Evolutionary conservation across 2,888 invertebrate genomes (phyloP), one percentile per base, ranked within the genome.

Genomic region (Brassicogethes aeneus): DNA sequence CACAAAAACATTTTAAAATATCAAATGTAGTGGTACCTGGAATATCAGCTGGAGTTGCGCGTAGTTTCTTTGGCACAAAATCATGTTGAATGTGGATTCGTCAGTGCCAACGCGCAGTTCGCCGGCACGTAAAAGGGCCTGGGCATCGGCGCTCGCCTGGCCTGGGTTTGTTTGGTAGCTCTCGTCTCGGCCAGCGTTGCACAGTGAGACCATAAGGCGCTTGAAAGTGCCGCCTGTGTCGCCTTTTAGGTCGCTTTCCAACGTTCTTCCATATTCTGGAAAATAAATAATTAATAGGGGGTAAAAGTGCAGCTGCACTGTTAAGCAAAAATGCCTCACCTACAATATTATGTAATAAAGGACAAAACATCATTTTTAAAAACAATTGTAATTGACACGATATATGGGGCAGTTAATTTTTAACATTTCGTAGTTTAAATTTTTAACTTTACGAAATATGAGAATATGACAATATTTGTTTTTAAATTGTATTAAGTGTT

Each of bases 161-260:
- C 72, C 74, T 31, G 74, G 76, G 66, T 94, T 83, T 3, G 80
- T 75, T 10, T 79, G 74, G 60, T 81, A 80, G 51, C 81, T 81
- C 69, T 95, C 95, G 62, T 88, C 80, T 53, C 92, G 73, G 59
- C 82, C 82, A 33, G 83, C 86, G 74, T 79, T 81, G 57, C 84
- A 84, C 12, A 92, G 66, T 16, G 94, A 89, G 15, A 91, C 84
- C 71, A 96, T 79, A 32, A 96, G 73, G 40, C 93, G 78, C 65
- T 87, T 85, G 71, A 96, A 95, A 61, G 84, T 84, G 10, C 95
- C 95, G 36, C 89, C 89, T 2, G 94, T 94, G 64, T 96, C 96
- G 37, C 83, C 80, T 47, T 76, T 77, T 16, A 95, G 68, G 62
- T 92, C 92, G 30, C 51, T 46, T 48, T 56, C 57, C 41, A 57